Percentiles rank a stretch among this genome's conserved stretches.
Evolutionary conservation across 2,797 vertebrate genomes (phyloP).

Genomic region (Sardinella longiceps): DNA sequence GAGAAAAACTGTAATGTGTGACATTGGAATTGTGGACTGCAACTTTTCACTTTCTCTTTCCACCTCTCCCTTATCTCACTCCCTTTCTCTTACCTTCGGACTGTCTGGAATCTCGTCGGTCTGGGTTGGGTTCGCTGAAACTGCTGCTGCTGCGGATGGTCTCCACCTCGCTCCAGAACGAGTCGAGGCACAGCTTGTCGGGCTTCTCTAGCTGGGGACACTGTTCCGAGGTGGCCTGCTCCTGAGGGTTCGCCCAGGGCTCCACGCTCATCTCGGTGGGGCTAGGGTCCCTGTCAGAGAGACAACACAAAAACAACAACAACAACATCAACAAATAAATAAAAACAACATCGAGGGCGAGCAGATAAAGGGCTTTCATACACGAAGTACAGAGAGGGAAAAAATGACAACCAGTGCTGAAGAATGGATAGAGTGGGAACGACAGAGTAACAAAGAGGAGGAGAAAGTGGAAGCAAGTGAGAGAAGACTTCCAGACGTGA

Average conservation of each 20-base stretch:
- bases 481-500: too few species aligned
- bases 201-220: slow-evolving; percentile 67
- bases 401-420: not conserved
- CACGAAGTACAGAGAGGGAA: not conserved
- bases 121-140: slow-evolving; percentile 74
- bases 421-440: not conserved
- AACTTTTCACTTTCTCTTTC: not conserved
- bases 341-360: too few species aligned
- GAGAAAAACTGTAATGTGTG: not conserved
- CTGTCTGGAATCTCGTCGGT: slow-evolving; percentile 77
- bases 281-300: slow-evolving; percentile 73
- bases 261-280: slow-evolving; percentile 81
- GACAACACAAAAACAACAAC: slow-evolving; percentile 56
- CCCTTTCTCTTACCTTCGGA: slow-evolving; percentile 77
- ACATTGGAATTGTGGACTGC: not conserved
- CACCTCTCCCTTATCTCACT: not conserved
- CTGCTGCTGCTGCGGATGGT: slow-evolving; percentile 81
- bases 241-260: slow-evolving; percentile 72
- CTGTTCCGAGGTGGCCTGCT: slow-evolving; percentile 69
- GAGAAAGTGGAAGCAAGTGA: too few species aligned
- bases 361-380: not conserved
- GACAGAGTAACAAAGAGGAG: too few species aligned
- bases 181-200: slow-evolving; percentile 83
- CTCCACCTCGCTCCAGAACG: slow-evolving; percentile 90
- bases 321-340: too few species aligned